These are phyloP conservation scores for Drosophila diplacantha DNA, from an alignment of 2,888 invertebrate species.

Conservation along the genomic window DNA sequence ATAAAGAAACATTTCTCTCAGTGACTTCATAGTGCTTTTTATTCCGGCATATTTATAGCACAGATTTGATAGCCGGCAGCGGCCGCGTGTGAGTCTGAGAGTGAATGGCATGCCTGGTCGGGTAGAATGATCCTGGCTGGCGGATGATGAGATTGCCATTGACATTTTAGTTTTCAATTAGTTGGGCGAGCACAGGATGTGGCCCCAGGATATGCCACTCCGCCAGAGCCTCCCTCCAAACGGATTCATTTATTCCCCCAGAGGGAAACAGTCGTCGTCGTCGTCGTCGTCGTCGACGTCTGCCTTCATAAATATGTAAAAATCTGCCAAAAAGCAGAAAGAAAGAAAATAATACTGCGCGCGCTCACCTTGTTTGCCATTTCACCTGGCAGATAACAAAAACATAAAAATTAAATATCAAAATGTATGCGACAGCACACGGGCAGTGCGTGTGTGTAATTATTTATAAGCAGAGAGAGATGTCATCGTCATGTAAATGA, in stretches of 20 bases:
- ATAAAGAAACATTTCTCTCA: neutral
- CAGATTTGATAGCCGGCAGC: constrained; percentile 37
- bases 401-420: constrained; percentile 64
- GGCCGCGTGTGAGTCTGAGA: constrained; percentile 2
- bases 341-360: constrained; percentile 27
- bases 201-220: constrained; percentile 15
- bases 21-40: constrained; percentile 3
- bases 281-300: neutral
- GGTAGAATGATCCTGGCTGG: constrained; percentile 17
- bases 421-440: constrained; percentile 48
- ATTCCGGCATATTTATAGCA: constrained; percentile 23
- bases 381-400: constrained; percentile 39
- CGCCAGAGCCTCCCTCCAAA: neutral
- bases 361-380: constrained; percentile 17
- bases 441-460: constrained; percentile 54
- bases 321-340: constrained; percentile 38
- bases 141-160: constrained; percentile 57
- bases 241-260: constrained; percentile 3
- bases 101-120: constrained; percentile 45
- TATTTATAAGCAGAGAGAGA: constrained; percentile 52
- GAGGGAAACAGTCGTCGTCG: constrained; percentile 6
- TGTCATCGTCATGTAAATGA: constrained; percentile 65
- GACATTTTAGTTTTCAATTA: constrained; percentile 69
- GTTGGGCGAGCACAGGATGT: constrained; percentile 37
- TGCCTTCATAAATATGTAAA: constrained; percentile 62